A percentile compares a stretch with the other conserved stretches of the same genome.
These are phyloP conservation scores for Muscicapa adusta DNA, from an alignment of 2,113 vertebrate species.

Conservation along the genomic window DNA sequence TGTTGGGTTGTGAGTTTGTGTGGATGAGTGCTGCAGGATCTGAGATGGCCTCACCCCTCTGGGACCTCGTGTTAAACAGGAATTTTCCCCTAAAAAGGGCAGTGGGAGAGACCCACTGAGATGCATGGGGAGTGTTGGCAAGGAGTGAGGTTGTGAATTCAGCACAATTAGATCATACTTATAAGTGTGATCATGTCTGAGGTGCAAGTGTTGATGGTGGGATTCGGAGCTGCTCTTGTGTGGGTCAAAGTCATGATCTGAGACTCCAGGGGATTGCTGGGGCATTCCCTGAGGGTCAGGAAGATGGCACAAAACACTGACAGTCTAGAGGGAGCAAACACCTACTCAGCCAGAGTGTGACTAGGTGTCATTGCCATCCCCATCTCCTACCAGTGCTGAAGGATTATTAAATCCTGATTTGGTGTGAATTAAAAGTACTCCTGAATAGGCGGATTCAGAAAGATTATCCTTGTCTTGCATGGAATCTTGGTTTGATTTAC, in stretches of 20 bases:
- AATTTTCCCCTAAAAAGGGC: not conserved
- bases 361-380: not conserved
- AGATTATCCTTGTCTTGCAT: not conserved
- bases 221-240: not conserved
- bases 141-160: not conserved
- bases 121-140: too few relatives aligned
- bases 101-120: accelerated
- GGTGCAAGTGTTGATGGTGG: not conserved
- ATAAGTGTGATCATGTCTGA: accelerated
- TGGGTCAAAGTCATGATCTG: not conserved
- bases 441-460: not conserved
- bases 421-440: not conserved
- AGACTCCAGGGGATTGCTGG: not conserved
- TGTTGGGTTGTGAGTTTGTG: not conserved
- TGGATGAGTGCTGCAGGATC: not conserved
- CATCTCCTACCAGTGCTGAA: not conserved
- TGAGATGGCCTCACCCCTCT: not conserved
- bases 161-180: not conserved
- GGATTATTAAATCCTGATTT: not conserved
- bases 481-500: not conserved
- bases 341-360: not conserved
- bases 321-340: not conserved
- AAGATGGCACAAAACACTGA: not conserved
- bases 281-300: not conserved
- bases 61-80: not conserved